Evolutionary conservation across 2,888 invertebrate species (phyloP).

Genomic region (Lochmaea crataegi): DNA sequence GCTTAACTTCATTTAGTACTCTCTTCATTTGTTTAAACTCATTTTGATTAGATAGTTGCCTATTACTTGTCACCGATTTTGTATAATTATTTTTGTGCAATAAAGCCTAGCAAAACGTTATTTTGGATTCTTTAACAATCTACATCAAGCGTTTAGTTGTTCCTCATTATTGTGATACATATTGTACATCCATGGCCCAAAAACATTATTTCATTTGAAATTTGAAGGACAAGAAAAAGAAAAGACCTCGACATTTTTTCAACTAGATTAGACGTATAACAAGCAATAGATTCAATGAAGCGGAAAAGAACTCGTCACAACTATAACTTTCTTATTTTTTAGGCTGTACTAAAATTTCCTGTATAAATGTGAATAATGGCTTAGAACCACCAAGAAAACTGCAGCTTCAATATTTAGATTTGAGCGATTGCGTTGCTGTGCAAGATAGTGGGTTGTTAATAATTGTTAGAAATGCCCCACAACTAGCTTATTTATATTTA

Average conservation of each 20-base stretch:
- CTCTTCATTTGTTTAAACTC: background rate
- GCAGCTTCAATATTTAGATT: slow-evolving; percentile 87
- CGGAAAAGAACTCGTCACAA: background rate
- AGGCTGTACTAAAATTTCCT: slow-evolving; percentile 84
- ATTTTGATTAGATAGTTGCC: background rate
- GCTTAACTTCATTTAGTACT: too few relatives aligned
- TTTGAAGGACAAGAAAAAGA: too few relatives aligned
- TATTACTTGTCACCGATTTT: background rate
- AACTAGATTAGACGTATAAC: too few relatives aligned
- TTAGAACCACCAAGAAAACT: slow-evolving; percentile 75
- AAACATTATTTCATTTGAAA: too few relatives aligned
- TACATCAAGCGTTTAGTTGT: background rate
- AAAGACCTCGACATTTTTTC: too few relatives aligned
- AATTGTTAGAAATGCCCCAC: slow-evolving; percentile 88
- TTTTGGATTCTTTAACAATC: background rate
- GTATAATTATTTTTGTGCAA: too few relatives aligned
- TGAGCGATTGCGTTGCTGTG: slow-evolving; percentile 88
- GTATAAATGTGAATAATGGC: slow-evolving; percentile 77
- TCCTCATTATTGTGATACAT: too few relatives aligned
- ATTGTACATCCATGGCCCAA: too few relatives aligned
- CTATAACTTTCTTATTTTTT: slow-evolving; percentile 45
- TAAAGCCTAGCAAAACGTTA: too few relatives aligned
- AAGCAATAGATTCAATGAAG: too few relatives aligned
- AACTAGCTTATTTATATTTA: slow-evolving; percentile 87
- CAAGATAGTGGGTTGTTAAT: slow-evolving; percentile 87